These are phyloP conservation scores for Abscondita cerata DNA, from an alignment of 2,888 invertebrate species.

Conservation along the genomic window DNA sequence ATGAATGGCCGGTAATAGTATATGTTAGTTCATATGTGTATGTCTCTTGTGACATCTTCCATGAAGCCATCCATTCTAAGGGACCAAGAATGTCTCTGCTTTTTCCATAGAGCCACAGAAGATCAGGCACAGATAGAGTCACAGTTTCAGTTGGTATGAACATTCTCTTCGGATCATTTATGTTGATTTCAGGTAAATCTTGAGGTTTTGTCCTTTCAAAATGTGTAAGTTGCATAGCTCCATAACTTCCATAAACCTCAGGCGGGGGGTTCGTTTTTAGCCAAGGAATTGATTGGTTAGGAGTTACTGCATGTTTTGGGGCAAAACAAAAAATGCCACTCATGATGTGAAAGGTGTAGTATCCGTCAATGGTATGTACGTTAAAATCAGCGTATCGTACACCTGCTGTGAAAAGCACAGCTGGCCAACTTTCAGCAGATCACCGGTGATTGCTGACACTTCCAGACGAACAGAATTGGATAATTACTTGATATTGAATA, in stretches of 20 bases:
- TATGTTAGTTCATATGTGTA: too few relatives aligned
- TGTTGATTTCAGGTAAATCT: slow-evolving; percentile 9
- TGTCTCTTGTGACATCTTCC: slow-evolving; percentile 11
- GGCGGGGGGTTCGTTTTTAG: neutral
- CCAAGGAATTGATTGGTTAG: neutral
- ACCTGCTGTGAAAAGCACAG: neutral
- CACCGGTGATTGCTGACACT: too few relatives aligned
- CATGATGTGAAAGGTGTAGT: neutral
- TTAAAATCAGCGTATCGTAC: neutral
- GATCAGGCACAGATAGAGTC: too few relatives aligned
- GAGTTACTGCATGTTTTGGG: neutral
- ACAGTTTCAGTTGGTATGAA: too few relatives aligned
- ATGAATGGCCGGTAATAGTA: neutral
- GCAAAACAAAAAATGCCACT: slow-evolving; percentile 2
- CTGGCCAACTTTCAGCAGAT: slow-evolving; percentile 9
- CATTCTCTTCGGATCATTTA: neutral
- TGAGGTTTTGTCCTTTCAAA: slow-evolving; percentile 4
- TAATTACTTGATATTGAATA: too few relatives aligned
- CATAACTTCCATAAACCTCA: slow-evolving; percentile 1
- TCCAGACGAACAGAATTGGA: slow-evolving; percentile 34
- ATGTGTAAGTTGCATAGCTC: slow-evolving; percentile 2
- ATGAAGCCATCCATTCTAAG: too few relatives aligned
- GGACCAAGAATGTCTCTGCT: too few relatives aligned
- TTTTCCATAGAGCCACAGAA: neutral
- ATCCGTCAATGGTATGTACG: too few relatives aligned